These are phyloP conservation scores for Pangasius krempfi DNA, from an alignment of 2,797 vertebrate genomes.

Conservation along the genomic window DNA sequence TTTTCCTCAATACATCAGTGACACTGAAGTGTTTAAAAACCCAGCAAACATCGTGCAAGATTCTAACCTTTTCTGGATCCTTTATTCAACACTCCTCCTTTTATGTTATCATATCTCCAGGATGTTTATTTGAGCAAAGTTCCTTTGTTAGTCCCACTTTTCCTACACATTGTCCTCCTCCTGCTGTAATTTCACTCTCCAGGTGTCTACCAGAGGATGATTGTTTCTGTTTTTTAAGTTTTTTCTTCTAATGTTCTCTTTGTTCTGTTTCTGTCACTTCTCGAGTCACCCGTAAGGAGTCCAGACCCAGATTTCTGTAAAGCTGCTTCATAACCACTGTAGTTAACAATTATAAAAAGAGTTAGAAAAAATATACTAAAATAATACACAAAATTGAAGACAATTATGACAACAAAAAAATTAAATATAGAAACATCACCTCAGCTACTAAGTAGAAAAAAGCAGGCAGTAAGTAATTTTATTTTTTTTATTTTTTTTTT, in stretches of 20 bases:
- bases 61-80: not conserved
- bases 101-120: not conserved
- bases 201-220: not conserved
- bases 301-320: not conserved
- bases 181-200: not conserved
- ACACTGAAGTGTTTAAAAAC: not conserved
- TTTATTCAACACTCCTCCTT: not conserved
- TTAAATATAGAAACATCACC: not conserved
- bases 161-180: not conserved
- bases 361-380: not conserved
- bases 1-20: not conserved
- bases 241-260: not conserved
- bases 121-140: conserved; percentile 3
- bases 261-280: not conserved
- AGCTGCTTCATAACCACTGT: not conserved
- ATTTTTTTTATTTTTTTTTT: not conserved
- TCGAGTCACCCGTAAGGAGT: not conserved
- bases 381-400: not conserved
- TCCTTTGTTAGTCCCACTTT: conserved; percentile 8
- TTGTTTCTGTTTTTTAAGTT: not conserved
- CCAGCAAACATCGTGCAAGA: not conserved
- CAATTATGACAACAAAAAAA: not conserved
- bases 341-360: not conserved
- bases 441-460: not conserved
- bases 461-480: not conserved